Percentiles rank a stretch among this genome's conserved stretches.
Evolutionary conservation across 1,140 invertebrate genomes (phyloP).

Genomic region (Leptestheria dahalacensis): DNA sequence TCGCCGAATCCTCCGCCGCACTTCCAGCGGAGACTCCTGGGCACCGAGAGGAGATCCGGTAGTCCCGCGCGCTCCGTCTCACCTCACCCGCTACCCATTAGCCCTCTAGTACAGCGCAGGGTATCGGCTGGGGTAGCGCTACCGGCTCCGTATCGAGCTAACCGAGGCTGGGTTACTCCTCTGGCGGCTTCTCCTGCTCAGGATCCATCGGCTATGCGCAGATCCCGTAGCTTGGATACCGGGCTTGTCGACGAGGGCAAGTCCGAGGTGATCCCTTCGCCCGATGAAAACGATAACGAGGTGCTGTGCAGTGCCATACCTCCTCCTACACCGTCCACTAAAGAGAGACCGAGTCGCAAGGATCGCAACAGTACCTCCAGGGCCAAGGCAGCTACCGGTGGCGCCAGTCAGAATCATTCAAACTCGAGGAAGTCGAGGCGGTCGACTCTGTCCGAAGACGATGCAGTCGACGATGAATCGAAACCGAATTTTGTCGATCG

Average conservation of each 20-base stretch:
- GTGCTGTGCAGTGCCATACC: neutral
- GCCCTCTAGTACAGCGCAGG: constrained; percentile 14
- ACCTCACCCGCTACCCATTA: constrained; percentile 11
- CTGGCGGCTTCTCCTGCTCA: neutral
- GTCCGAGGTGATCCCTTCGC: neutral
- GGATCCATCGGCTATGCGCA: neutral
- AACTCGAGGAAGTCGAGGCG: neutral
- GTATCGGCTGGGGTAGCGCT: constrained; percentile 2
- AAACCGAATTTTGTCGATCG: constrained; percentile 13
- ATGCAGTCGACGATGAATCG: neutral
- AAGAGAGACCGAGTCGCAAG: constrained; percentile 2
- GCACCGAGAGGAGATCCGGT: neutral
- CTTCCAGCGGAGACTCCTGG: neutral
- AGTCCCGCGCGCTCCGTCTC: constrained; percentile 11
- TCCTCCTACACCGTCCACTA: constrained; percentile 1
- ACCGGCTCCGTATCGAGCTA: constrained; percentile 4
- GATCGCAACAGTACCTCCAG: constrained; percentile 1
- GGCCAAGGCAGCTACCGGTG: constrained; percentile 9
- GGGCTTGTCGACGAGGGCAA: constrained; percentile 6
- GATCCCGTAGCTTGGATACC: constrained; percentile 12
- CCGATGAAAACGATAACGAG: constrained; percentile 1
- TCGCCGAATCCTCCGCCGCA: constrained; percentile 2
- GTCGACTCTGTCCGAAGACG: neutral
- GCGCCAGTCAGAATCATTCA: neutral
- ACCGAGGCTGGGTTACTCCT: constrained; percentile 10